Conservation (phyloP, 1,140 invertebrate genomes). For the Pseudomyrmex gracilis region DNA sequence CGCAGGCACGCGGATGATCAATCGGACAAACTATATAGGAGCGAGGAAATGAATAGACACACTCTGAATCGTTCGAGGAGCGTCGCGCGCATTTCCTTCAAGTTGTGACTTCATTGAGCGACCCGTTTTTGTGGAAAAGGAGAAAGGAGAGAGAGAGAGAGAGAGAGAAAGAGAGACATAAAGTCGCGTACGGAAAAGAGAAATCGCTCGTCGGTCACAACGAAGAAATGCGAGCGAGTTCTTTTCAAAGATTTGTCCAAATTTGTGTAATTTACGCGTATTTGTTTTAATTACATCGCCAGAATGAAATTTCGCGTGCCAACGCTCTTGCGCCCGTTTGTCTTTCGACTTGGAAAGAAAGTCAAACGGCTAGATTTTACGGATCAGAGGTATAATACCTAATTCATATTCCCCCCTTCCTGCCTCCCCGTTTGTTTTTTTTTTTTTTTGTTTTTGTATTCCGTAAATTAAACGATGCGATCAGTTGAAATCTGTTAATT, state of each 20-base stretch:
- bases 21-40: background rate
- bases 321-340: no score
- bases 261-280: no score
- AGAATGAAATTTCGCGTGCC: no score
- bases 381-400: background rate
- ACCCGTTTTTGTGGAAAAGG: background rate
- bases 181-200: background rate
- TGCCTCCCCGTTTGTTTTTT: no score
- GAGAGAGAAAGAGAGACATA: background rate
- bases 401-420: background rate
- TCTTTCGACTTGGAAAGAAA: background rate
- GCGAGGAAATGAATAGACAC: background rate
- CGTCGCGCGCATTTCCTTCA: background rate
- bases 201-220: no score
- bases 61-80: background rate
- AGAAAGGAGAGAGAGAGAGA: background rate
- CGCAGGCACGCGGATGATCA: conserved; percentile 11
- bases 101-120: background rate
- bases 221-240: no score
- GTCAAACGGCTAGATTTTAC: background rate
- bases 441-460: no score
- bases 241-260: no score
- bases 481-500: background rate
- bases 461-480: background rate
- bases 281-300: no score